Conservation (phyloP, 2,797 vertebrate species). For the Phataginus tricuspis region DNA sequence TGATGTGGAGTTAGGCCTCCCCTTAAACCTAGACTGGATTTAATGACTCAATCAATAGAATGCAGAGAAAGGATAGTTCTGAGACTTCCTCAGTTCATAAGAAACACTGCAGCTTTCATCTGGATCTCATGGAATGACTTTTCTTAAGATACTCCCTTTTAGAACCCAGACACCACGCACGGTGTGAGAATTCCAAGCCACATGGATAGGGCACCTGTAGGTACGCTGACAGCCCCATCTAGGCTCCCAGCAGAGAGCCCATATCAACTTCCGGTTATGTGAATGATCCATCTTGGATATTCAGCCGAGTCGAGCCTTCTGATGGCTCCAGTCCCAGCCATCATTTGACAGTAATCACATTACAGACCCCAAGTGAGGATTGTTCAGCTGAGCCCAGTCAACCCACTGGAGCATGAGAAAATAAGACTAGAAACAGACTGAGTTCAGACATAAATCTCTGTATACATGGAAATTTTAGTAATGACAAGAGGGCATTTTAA, state of each 20-base stretch:
- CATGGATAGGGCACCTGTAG: neutral
- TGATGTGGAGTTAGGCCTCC: neutral
- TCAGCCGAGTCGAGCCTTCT: neutral
- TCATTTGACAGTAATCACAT: neutral
- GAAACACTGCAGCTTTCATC: neutral
- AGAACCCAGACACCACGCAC: neutral
- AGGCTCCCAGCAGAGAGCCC: neutral
- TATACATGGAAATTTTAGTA: neutral
- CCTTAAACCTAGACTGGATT: neutral
- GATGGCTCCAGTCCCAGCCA: neutral
- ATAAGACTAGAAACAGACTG: neutral
- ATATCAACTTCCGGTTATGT: neutral
- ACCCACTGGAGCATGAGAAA: neutral
- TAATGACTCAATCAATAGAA: neutral
- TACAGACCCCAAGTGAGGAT: neutral
- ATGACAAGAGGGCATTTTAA: neutral
- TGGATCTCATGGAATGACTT: neutral
- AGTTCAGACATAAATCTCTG: neutral
- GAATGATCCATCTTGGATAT: neutral
- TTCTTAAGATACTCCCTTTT: neutral
- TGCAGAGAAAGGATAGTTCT: neutral
- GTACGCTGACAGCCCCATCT: neutral
- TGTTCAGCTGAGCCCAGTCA: neutral
- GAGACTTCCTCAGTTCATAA: neutral
- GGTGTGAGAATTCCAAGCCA: neutral